Conservation (phyloP, 53 echinoderm and acorn worm genomes). For the Actinopyga echinites region DNA sequence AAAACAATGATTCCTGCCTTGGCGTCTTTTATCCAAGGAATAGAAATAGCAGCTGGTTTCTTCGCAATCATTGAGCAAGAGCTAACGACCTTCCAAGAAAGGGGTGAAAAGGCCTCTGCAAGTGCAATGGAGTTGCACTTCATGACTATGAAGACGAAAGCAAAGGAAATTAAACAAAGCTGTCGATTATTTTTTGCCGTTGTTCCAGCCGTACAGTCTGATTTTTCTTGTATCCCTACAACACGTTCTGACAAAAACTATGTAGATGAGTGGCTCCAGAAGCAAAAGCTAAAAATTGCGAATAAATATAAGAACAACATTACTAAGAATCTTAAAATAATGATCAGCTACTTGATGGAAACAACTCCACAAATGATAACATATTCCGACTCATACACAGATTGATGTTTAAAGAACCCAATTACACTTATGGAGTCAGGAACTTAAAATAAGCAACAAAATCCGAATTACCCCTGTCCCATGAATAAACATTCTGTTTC, state of each 20-base stretch:
- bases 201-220: conserved; percentile 10
- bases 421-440: no score
- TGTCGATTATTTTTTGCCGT: not conserved
- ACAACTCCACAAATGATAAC: no score
- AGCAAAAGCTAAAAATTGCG: conserved; percentile 1
- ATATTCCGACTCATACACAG: no score
- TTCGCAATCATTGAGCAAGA: conserved; percentile 4
- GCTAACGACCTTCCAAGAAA: not conserved
- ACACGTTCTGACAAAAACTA: conserved; percentile 16
- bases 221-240: not conserved
- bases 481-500: no score
- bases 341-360: not conserved
- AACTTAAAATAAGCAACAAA: no score
- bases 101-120: not conserved
- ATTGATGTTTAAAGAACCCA: no score
- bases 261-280: conserved; percentile 17
- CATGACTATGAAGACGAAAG: not conserved
- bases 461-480: no score
- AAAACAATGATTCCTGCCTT: conserved; percentile 9
- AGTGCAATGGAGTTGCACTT: not conserved
- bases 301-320: not conserved
- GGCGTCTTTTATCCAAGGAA: not conserved
- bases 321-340: not conserved
- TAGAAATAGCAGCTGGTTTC: not conserved
- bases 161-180: not conserved